A percentile compares a stretch with the other conserved stretches of the same genome.
Conservation (phyloP, 2,888 invertebrate genomes). For the Eilema sororculum region DNA sequence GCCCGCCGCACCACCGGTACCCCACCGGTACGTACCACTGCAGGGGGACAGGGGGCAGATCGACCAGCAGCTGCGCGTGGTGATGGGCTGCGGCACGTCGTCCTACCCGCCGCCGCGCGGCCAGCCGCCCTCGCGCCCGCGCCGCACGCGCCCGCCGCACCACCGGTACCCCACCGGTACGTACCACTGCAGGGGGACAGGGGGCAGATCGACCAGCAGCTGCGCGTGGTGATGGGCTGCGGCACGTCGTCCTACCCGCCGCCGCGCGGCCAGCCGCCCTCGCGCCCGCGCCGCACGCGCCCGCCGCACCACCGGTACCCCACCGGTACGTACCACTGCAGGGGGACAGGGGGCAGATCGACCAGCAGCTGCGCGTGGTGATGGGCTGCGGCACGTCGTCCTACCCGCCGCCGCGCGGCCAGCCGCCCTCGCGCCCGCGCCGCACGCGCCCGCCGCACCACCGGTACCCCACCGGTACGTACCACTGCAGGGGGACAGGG, state of each 20-base stretch:
- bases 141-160: constrained; percentile 42
- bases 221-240: constrained; percentile 89
- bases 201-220: constrained; percentile 98
- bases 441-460: constrained; percentile 44
- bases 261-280: constrained; percentile 62
- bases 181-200: background rate
- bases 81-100: constrained; percentile 78
- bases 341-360: no score
- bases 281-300: constrained; percentile 41
- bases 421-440: constrained; percentile 54
- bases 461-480: constrained; percentile 31
- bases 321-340: constrained; percentile 7
- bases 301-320: constrained; percentile 46
- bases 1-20: no score
- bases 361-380: constrained; percentile 94
- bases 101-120: constrained; percentile 68
- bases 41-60: no score
- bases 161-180: constrained; percentile 36
- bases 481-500: background rate
- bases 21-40: no score
- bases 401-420: constrained; percentile 67
- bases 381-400: constrained; percentile 76
- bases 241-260: constrained; percentile 69
- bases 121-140: constrained; percentile 55
- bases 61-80: constrained; percentile 95